Evolutionary conservation across 1,140 invertebrate species (phyloP).

Genomic region (Mycetomoellerius zeteki): DNA sequence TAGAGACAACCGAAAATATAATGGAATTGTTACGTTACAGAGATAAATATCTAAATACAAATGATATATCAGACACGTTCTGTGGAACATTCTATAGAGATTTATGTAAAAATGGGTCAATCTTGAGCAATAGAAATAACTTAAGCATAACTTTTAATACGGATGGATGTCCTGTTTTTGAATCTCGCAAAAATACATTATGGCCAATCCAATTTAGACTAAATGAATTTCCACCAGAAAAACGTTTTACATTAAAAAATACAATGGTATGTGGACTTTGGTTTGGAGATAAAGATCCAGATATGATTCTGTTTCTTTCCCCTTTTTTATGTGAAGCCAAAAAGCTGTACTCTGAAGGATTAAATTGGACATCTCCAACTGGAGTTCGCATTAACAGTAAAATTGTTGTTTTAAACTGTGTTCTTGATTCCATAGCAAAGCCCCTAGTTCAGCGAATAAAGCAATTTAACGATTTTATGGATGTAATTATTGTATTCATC

Average conservation of each 20-base stretch:
- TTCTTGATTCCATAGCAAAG: slow-evolving; percentile 11
- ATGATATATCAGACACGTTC: not conserved
- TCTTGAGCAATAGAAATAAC: not conserved
- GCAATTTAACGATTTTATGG: slow-evolving; percentile 3
- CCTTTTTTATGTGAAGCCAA: slow-evolving; percentile 8
- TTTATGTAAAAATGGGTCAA: slow-evolving; percentile 13
- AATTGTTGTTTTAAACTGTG: not conserved
- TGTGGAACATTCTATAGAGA: not conserved
- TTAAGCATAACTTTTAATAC: slow-evolving; percentile 16
- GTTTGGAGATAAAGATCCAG: slow-evolving; percentile 21
- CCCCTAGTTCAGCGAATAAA: not conserved
- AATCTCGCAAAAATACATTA: slow-evolving; percentile 23
- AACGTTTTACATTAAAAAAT: not conserved
- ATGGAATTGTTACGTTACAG: not conserved
- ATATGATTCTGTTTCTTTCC: not conserved
- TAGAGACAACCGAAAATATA: slow-evolving; percentile 2
- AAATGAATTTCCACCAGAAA: slow-evolving; percentile 21
- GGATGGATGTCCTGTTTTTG: not conserved
- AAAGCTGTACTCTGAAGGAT: not conserved
- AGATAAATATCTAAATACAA: slow-evolving; percentile 9
- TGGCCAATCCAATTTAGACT: not conserved
- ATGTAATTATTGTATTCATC: slow-evolving; percentile 2
- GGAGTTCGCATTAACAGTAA: not conserved
- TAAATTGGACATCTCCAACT: slow-evolving; percentile 1
- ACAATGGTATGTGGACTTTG: slow-evolving; percentile 7